These are phyloP conservation scores for Tapera naevia DNA, from an alignment of 2,797 vertebrate genomes.

Conservation along the genomic window DNA sequence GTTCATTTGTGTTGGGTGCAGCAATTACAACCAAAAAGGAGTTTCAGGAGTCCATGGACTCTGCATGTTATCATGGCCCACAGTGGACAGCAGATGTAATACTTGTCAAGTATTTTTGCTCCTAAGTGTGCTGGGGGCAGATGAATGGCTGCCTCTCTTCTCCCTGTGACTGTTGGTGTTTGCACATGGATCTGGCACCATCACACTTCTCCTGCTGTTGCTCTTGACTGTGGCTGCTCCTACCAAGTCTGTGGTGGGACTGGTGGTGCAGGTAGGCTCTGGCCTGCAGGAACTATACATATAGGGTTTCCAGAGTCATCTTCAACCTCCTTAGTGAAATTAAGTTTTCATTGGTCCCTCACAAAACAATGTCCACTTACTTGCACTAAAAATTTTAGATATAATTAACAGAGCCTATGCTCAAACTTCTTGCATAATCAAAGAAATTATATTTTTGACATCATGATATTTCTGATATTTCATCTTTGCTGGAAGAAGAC, in stretches of 20 bases:
- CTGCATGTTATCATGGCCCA: rapidly evolving
- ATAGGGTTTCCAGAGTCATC: background rate
- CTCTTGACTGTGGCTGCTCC: background rate
- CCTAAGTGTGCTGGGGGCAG: background rate
- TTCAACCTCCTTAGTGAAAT: background rate
- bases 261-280: background rate
- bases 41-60: background rate
- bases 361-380: background rate
- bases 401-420: background rate
- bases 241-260: background rate
- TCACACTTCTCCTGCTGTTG: rapidly evolving
- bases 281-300: rapidly evolving
- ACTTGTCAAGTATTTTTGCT: background rate
- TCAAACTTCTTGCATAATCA: background rate
- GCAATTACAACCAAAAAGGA: background rate
- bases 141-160: background rate
- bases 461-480: background rate
- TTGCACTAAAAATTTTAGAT: background rate
- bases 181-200: rapidly evolving
- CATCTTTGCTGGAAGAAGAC: background rate
- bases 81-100: background rate
- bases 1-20: background rate
- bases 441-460: background rate
- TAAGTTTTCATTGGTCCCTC: background rate
- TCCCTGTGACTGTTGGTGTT: background rate